Base-by-base conservation (phyloP, 1,140 invertebrate species). In the Bombus cullumanus region DNA sequence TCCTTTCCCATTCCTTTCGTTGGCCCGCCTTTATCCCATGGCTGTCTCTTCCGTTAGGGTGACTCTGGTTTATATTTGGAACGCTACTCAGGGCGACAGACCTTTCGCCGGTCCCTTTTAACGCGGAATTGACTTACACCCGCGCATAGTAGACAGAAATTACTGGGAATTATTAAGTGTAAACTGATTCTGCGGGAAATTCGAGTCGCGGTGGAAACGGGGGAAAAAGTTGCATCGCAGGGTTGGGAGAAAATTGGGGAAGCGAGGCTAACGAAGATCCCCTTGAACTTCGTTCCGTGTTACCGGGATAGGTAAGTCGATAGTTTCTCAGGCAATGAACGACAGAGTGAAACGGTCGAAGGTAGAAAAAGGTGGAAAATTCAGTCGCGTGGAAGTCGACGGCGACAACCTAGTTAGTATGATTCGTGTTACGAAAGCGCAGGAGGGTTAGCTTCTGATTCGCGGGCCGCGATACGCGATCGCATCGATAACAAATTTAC, bases 91-190 rank as follows among this genome's bases (percentile, higher is more conserved):
- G 69, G n/a, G 4, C 43, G 25, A 31, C 28, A 0, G n/a, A 34
- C 34, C 75, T 59, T 59, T 71, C 71, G 25, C 74, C 68, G 47
- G 47, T 59, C 53, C 64, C 80, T 75, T 69, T 76, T 47, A 47
- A 59, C 47, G 39, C 28, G 41, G 28, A 83, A 76, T 85, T 68
- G 59, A 66, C 31, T 85, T 68, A 66, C 57, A 43, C 34, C 28
- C 43, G 15, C 34, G 28, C 37, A 57, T 85, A 85, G 73, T 53
- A 59, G 76, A 28, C 53, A 28, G 34, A 25, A 72, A 84, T 84
- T 79, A 79, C 66, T 31, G 31, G 57, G 76, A 80, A 73, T 85
- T 85, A 85, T 79, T 53, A 72, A 68, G 64, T 64, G 66, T 85
- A 85, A 80, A 85, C 76, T 64, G 77, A 73, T 85, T 72, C 71